Evolutionary conservation across 2,888 invertebrate species (phyloP).

Genomic region (Synanthedon formicaeformis): DNA sequence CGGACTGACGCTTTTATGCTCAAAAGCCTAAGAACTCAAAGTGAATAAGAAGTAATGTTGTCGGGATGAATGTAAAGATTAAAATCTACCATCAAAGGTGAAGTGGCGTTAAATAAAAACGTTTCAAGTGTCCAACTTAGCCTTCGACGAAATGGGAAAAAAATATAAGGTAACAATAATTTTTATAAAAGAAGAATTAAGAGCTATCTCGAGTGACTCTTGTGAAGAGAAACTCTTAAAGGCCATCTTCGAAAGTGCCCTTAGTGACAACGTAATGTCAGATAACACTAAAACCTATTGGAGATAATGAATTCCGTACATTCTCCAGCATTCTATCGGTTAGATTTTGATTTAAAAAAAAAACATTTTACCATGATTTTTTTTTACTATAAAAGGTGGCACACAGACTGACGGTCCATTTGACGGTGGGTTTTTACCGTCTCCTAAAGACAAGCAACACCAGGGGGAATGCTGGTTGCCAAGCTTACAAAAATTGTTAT

Average conservation of each 20-base stretch:
- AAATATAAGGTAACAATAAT: conserved; percentile 19
- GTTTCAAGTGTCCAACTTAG: conserved; percentile 6
- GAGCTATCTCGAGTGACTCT: conserved; percentile 23
- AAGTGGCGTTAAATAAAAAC: conserved; percentile 11
- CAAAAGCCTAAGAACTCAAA: conserved; percentile 7
- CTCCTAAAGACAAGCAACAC: no score
- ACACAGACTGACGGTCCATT: no score
- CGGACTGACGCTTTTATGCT: conserved; percentile 5
- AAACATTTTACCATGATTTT: no score
- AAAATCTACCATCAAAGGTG: conserved; percentile 13
- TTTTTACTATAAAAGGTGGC: no score
- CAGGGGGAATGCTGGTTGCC: no score
- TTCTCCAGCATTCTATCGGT: no score
- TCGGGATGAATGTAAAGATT: conserved; percentile 14
- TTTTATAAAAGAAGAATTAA: conserved; percentile 15
- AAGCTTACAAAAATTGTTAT: no score
- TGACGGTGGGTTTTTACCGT: no score
- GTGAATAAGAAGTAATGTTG: conserved; percentile 4
- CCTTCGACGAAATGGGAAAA: conserved; percentile 8
- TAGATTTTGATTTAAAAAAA: no score
- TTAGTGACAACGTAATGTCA: conserved; percentile 5
- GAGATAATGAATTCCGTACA: no score
- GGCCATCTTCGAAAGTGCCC: conserved; percentile 9
- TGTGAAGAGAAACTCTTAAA: conserved; percentile 16
- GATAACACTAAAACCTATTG: conserved; percentile 5